Evolutionary conservation across 2,113 vertebrate species (phyloP).

Genomic region (Hippoglossus stenolepis): DNA sequence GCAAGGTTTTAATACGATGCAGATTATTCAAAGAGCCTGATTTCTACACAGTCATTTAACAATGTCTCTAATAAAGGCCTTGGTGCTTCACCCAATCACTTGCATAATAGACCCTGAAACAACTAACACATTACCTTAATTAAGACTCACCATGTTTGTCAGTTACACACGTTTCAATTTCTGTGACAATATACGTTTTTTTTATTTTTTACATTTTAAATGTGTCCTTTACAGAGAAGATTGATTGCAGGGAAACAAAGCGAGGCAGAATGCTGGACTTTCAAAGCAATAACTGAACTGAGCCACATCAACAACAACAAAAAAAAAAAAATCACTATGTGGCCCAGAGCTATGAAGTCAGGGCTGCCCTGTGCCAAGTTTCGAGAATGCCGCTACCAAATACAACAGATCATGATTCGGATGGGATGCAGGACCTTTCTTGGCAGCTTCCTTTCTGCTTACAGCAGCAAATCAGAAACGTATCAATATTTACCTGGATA

Average conservation of each 20-base stretch:
- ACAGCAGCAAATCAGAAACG: slow-evolving; percentile 59
- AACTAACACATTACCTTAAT: slow-evolving; percentile 46
- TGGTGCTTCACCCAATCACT: slow-evolving; percentile 26
- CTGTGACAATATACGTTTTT: too few species aligned
- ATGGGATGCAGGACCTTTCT: slow-evolving; percentile 64
- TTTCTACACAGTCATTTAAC: slow-evolving; percentile 34
- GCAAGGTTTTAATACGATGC: slow-evolving; percentile 54
- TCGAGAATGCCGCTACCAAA: slow-evolving; percentile 62
- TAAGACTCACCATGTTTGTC: slow-evolving; percentile 33
- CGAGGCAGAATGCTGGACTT: slow-evolving; percentile 49
- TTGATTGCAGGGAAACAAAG: slow-evolving; percentile 71
- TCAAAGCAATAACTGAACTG: slow-evolving; percentile 61
- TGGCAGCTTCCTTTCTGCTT: slow-evolving; percentile 51
- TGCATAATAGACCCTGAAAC: slow-evolving; percentile 1
- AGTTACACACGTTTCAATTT: slow-evolving; percentile 35
- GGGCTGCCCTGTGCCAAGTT: slow-evolving; percentile 58
- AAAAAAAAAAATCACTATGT: slow-evolving; percentile 55
- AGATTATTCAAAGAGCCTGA: slow-evolving; percentile 56
- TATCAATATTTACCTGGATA: slow-evolving; percentile 71
- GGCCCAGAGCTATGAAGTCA: slow-evolving; percentile 66
- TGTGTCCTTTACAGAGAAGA: slow-evolving; percentile 57
- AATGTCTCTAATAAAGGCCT: slow-evolving; percentile 33
- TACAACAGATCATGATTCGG: slow-evolving; percentile 68
- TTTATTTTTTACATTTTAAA: not conserved
- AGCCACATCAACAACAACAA: slow-evolving; percentile 60